Percentiles rank a stretch among this genome's conserved stretches.
phyloP scores from a whole-genome alignment of 2,797 vertebrate genomes.

The Aulostomus chinensis region DNA sequence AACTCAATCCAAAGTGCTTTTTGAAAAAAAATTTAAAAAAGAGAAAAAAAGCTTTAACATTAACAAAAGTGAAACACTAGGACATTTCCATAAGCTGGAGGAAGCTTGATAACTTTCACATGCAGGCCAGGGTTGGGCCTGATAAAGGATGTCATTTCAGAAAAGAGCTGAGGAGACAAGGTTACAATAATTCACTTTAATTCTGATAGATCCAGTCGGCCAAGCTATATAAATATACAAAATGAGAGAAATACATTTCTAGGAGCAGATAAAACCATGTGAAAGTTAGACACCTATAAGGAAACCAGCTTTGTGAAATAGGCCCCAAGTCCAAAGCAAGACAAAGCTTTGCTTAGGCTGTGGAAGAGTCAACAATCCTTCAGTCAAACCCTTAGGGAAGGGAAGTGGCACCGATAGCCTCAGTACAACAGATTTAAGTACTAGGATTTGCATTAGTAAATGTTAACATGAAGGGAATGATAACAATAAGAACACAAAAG shows the following conservation, averaged over 20 bases:
- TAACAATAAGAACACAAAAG: constrained; percentile 63
- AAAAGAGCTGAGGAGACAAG: constrained; percentile 27
- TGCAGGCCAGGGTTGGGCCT: constrained; percentile 58
- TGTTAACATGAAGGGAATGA: constrained; percentile 57
- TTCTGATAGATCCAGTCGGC: constrained; percentile 23
- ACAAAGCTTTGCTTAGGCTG: constrained; percentile 74
- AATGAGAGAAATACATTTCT: constrained; percentile 25
- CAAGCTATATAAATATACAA: constrained; percentile 5
- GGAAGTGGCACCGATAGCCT: constrained; percentile 49
- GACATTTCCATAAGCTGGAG: constrained; percentile 77
- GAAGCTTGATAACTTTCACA: constrained; percentile 78
- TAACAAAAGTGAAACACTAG: constrained; percentile 55
- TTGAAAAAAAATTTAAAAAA: constrained; percentile 33
- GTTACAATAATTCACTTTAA: constrained; percentile 18
- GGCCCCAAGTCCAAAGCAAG: constrained; percentile 71
- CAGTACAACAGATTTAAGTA: constrained; percentile 39
- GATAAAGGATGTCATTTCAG: constrained; percentile 29
- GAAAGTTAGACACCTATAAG: constrained; percentile 70
- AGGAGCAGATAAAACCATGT: constrained; percentile 62
- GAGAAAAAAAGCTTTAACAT: constrained; percentile 50
- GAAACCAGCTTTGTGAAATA: constrained; percentile 77
- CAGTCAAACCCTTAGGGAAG: constrained; percentile 48
- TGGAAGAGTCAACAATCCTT: constrained; percentile 60
- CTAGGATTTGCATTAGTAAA: constrained; percentile 68
- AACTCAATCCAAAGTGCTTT: constrained; percentile 75